phyloP scores from a whole-genome alignment of 2,113 vertebrate genomes.

The Cavia aperea region DNA sequence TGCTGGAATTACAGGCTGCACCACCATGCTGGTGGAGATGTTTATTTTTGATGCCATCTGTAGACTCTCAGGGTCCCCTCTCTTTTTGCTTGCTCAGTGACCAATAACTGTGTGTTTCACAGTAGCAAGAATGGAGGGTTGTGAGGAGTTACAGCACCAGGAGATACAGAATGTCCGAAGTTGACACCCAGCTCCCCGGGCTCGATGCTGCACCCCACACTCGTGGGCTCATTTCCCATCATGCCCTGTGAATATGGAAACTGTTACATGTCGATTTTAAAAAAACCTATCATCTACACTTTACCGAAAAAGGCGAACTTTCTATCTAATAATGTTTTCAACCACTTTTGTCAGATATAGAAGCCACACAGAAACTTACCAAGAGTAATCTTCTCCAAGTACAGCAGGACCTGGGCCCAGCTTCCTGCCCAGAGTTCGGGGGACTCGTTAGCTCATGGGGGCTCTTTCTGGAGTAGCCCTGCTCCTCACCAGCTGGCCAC shows the following conservation, averaged over 20 bases:
- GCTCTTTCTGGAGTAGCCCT: conserved; percentile 41
- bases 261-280: background rate
- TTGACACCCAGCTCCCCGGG: background rate
- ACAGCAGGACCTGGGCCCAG: background rate
- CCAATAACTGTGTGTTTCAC: background rate
- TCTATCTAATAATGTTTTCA: background rate
- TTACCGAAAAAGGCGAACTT: background rate
- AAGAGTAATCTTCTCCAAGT: background rate
- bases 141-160: background rate
- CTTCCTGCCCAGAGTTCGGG: background rate
- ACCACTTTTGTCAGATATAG: background rate
- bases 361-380: background rate
- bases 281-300: background rate
- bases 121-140: background rate
- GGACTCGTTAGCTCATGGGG: background rate
- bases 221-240: background rate
- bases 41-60: background rate
- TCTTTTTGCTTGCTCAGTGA: background rate
- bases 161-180: too few relatives aligned
- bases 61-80: background rate
- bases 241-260: background rate
- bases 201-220: background rate
- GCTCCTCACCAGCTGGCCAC: background rate
- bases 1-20: background rate
- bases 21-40: background rate